These are phyloP conservation scores for Hydractinia symbiolongicarpus DNA, from an alignment of 30 jellyfish, hydroid and myxozoan species.

Conservation along the genomic window DNA sequence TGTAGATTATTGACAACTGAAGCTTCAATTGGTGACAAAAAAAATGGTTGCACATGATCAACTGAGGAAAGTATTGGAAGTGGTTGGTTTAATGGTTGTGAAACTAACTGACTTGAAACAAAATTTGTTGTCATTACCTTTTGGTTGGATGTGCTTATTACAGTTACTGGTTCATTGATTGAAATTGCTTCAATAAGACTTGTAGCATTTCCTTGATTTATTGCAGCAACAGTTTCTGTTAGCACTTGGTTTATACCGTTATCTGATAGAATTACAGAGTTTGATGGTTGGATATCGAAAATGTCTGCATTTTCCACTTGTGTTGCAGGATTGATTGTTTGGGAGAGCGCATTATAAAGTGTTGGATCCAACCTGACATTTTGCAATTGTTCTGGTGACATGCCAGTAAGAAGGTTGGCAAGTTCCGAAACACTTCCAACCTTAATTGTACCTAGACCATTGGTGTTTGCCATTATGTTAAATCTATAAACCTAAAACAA, in stretches of 20 bases:
- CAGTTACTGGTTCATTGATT: neutral
- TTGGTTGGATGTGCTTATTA: neutral
- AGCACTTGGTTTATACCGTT: neutral
- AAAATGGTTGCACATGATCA: neutral
- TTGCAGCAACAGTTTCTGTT: neutral
- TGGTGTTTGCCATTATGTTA: neutral
- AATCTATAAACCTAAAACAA: neutral
- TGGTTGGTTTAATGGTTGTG: neutral
- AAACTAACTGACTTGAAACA: neutral
- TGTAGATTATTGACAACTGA: neutral
- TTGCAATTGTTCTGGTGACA: conserved; percentile 39
- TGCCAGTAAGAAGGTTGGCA: conserved; percentile 27
- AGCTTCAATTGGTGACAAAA: neutral
- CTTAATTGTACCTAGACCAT: conserved; percentile 29
- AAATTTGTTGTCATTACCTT: neutral
- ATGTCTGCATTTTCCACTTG: conserved; percentile 18
- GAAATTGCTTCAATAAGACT: too few relatives aligned
- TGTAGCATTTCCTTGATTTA: neutral
- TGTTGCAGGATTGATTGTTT: conserved; percentile 28
- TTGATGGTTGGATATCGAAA: neutral
- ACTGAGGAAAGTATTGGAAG: neutral
- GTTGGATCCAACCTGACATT: conserved; percentile 39
- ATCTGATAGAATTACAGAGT: neutral
- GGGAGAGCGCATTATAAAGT: conserved; percentile 28
- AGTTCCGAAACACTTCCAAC: conserved; percentile 41